phyloP scores from a whole-genome alignment of 2,888 invertebrate species.

The Nymphalis urticae region DNA sequence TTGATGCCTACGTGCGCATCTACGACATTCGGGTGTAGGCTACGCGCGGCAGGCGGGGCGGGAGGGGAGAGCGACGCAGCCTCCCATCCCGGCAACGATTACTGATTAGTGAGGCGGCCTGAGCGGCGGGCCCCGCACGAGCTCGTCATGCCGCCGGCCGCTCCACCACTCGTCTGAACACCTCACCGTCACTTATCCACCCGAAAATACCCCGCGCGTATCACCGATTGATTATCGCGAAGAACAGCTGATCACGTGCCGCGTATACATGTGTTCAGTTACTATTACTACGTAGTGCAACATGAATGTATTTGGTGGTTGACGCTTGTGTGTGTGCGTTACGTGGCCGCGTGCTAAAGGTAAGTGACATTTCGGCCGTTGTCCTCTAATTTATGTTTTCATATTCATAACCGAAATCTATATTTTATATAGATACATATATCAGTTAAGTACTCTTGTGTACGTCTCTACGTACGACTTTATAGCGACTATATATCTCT shows the following conservation, averaged over 20 bases:
- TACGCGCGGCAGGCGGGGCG: constrained; percentile 59
- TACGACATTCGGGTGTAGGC: constrained; percentile 46
- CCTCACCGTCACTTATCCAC: constrained; percentile 22
- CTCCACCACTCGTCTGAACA: constrained; percentile 39
- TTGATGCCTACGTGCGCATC: constrained; percentile 41
- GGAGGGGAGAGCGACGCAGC: constrained; percentile 67
- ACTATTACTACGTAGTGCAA: constrained; percentile 71
- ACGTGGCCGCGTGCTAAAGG: constrained; percentile 49
- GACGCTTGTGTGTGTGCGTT: constrained; percentile 55
- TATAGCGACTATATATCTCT: constrained; percentile 46
- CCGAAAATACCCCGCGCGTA: constrained; percentile 32
- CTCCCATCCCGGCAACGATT: constrained; percentile 81
- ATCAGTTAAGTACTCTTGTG: neutral
- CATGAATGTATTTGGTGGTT: constrained; percentile 65
- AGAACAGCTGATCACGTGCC: constrained; percentile 68
- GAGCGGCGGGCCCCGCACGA: constrained; percentile 70
- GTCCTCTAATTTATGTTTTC: constrained; percentile 13
- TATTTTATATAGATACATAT: too few relatives aligned
- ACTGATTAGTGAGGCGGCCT: constrained; percentile 81
- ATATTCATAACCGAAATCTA: neutral
- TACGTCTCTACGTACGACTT: neutral
- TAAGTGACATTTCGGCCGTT: constrained; percentile 49
- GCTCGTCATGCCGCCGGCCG: constrained; percentile 63
- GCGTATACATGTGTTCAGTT: constrained; percentile 61
- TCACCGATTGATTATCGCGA: constrained; percentile 42